Evolutionary conservation across 2,888 invertebrate species (phyloP), one percentile per base, ranked within the genome.

Genomic region (Meiosimyza platycephala): DNA sequence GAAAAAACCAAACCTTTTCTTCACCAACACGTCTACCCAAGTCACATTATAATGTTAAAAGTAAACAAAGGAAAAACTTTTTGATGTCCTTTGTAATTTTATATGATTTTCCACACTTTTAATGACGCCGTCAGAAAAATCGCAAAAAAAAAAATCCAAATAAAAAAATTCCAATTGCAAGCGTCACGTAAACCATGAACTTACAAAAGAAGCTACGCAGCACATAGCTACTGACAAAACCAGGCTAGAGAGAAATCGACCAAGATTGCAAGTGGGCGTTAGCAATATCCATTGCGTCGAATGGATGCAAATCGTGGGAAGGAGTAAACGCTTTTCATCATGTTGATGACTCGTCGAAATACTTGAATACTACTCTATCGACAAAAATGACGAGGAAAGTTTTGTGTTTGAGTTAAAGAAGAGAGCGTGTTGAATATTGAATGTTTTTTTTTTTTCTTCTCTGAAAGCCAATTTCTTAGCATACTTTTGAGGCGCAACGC

Each of bases 341-440:
- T 72, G 72, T 51, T 66, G 71, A 74, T 74, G 72, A 73, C 67
- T 73, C 62, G 71, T 71, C 71, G 63, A 51, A 73, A 64, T 73
- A 75, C 66, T 67, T 51, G 68, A 75, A 60, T 67, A 72, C 74
- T 67, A 72, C 74, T 74, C 74, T 65, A 69, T 74, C 74, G 74
- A 74, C 71, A 72, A 69, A 52, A 68, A 71, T 74, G 74, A 64
- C 69, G 51, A 15, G 50, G 54, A 13, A 50, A 40, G 22, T 52
- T 60, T 62, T 50, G 16, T 72, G 64, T 16, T 12, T 71, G 18
- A 65, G 65, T 47, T 71, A 55, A 57, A 64, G 59, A 65, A 65
- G 48, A 59, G 65, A 57, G 50, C 65, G 9, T 40, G 40, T 40
- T 40, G 40, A 40, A 40, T 40, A 40, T 40, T 40, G 40, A 40